A percentile compares a stretch with the other conserved stretches of the same genome.
Conservation (phyloP, 2,888 invertebrate species). For the Microchrysa polita region DNA sequence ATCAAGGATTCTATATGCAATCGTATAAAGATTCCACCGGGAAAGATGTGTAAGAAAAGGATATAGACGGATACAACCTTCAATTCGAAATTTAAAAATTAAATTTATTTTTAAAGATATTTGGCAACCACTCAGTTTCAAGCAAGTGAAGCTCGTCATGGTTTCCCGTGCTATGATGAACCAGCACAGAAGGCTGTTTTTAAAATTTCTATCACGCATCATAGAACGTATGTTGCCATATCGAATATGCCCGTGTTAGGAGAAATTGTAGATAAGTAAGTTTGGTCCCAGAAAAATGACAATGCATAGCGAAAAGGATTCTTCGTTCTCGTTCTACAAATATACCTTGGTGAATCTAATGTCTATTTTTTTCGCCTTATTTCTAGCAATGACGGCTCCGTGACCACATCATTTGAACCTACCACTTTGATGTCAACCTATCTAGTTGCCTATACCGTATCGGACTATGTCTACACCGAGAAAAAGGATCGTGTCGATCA, state of each 20-base stretch:
- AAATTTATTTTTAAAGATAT: slow-evolving; percentile 16
- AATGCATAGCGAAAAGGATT: too few relatives aligned
- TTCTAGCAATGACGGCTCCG: slow-evolving; percentile 28
- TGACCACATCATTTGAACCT: slow-evolving; percentile 61
- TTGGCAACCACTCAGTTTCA: slow-evolving; percentile 68
- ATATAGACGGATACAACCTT: neutral
- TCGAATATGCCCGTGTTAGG: slow-evolving; percentile 37
- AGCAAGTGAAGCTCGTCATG: slow-evolving; percentile 69
- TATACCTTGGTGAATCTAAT: too few relatives aligned
- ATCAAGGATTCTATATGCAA: slow-evolving; percentile 71
- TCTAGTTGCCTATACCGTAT: slow-evolving; percentile 82
- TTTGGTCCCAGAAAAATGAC: too few relatives aligned
- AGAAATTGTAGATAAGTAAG: slow-evolving; percentile 26
- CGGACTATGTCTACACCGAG: slow-evolving; percentile 64
- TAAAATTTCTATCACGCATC: slow-evolving; percentile 65
- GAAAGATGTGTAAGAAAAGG: slow-evolving; percentile 32
- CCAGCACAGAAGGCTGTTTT: slow-evolving; percentile 72
- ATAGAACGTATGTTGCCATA: slow-evolving; percentile 19
- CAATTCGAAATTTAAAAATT: neutral
- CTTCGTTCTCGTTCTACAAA: too few relatives aligned
- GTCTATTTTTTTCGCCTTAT: neutral
- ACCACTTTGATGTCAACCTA: slow-evolving; percentile 80
- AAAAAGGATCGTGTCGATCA: slow-evolving; percentile 54
- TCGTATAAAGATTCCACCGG: slow-evolving; percentile 59
- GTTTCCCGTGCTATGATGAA: slow-evolving; percentile 72